Evolutionary conservation across 2,888 invertebrate species (phyloP).

Genomic region (Lapara coniferarum): DNA sequence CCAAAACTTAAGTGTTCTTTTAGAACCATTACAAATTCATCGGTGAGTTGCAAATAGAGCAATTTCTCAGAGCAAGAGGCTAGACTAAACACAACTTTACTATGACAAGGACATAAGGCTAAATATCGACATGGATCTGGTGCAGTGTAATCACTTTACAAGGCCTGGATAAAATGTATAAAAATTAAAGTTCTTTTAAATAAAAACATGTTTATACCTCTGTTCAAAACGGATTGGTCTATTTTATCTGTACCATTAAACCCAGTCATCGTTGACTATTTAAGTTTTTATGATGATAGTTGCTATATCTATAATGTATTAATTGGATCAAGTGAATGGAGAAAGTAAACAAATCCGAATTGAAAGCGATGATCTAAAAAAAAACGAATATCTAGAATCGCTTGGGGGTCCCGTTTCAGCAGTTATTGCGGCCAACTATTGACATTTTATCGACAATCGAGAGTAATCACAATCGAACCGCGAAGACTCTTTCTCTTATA

Average conservation of each 20-base stretch:
- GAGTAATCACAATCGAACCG: constrained; percentile 6
- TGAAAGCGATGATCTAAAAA: background rate
- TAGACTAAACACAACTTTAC: background rate
- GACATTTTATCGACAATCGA: constrained; percentile 9
- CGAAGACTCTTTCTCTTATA: constrained; percentile 1
- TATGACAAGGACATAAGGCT: background rate
- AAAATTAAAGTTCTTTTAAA: too few species aligned
- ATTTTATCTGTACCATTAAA: background rate
- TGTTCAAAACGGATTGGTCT: too few species aligned
- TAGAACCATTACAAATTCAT: too few species aligned
- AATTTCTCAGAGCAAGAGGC: too few species aligned
- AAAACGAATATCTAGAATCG: background rate
- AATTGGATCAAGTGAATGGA: background rate
- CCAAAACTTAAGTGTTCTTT: too few species aligned
- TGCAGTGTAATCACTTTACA: too few species aligned
- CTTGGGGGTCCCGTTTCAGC: background rate
- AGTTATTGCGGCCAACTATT: background rate
- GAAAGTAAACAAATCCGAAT: background rate
- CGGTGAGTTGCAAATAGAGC: too few species aligned
- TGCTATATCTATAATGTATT: background rate
- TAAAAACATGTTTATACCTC: too few species aligned
- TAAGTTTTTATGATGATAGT: background rate
- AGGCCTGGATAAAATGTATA: too few species aligned
- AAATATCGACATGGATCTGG: too few species aligned
- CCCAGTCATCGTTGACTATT: background rate